Percentiles rank a stretch among this genome's conserved stretches.
Conservation (phyloP, 2,888 invertebrate genomes). For the Oscheius sp. region DNA sequence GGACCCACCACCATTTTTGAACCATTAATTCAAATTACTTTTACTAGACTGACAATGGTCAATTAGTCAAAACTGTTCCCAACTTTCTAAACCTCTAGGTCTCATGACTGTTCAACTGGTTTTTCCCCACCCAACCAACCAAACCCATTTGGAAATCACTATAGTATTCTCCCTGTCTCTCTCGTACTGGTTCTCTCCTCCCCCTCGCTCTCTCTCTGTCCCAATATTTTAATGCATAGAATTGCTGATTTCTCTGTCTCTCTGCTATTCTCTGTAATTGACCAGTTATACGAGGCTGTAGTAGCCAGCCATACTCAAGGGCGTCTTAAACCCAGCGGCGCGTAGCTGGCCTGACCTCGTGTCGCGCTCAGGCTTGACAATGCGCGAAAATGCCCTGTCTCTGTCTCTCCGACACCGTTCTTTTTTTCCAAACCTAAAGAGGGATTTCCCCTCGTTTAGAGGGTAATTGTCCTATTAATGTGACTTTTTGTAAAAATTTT, state of each 20-base stretch:
- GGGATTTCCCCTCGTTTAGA: not conserved
- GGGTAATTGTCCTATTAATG: not conserved
- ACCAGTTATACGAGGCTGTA: not conserved
- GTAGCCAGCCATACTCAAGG: constrained; percentile 5
- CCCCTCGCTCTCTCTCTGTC: not conserved
- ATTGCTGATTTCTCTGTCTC: not conserved
- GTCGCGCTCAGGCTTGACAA: not conserved
- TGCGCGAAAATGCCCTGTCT: constrained; percentile 8
- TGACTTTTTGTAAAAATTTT: no score
- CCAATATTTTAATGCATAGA: no score
- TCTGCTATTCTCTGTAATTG: not conserved
- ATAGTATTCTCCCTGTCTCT: not conserved
- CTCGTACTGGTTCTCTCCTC: not conserved
- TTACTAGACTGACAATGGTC: no score
- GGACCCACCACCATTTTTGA: no score
- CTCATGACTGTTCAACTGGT: not conserved
- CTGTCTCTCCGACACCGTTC: not conserved
- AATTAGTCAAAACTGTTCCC: no score
- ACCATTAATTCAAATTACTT: no score
- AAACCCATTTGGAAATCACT: not conserved
- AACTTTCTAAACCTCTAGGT: no score
- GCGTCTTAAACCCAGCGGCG: constrained; percentile 11
- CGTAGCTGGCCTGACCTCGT: not conserved
- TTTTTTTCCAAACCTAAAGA: not conserved
- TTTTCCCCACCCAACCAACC: not conserved